Evolutionary conservation across 2,888 invertebrate genomes (phyloP), one percentile per base, ranked within the genome.

Genomic region (Hirtodrosophila confusa): DNA sequence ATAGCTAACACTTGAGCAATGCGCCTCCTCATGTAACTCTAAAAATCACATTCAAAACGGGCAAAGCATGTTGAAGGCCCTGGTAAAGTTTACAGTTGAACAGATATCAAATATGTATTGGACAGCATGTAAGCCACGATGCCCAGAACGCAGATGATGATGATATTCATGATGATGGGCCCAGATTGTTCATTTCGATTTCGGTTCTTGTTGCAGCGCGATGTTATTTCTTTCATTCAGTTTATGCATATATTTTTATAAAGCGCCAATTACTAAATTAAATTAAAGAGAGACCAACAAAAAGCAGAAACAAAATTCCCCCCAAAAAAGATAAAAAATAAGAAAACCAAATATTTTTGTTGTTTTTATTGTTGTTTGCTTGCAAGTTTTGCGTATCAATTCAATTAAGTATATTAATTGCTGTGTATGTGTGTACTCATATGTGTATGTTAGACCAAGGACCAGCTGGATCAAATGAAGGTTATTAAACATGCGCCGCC

Each of bases 401-500:
- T 33, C 36, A 40, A 68, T 68, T 55, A 41, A 17, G 60, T 50
- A 27, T 5, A 47, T 35, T 56, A 58, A 33, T 53, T 43, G 60
- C 35, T 53, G 45, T 67, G 9, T 66, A 8, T 65, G 35, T 50
- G 35, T 73, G 60, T 55, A 43, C 29, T 51, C 56, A 17, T 31
- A 48, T 49, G 27, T 64, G 43, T 71, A 44, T 85, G 56, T 49
- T 66, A 97, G 97, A 96, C 96, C 88, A 92, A 90, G 88, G 90
- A 90, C 84, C 89, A 90, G 83, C 90, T 90, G 89, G 90, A 90
- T 91, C 94, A 95, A 91, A 94, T 97, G 93, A 94, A 96, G 92
- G 94, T 95, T 89, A 94, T 97, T 86, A 94, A 96, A 92, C 95
- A 95, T 93, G 97, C 96, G 77, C 96, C 96, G 87, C 97, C 97